Conservation (phyloP, 2,888 invertebrate species). For the Mythimna albipuncta region DNA sequence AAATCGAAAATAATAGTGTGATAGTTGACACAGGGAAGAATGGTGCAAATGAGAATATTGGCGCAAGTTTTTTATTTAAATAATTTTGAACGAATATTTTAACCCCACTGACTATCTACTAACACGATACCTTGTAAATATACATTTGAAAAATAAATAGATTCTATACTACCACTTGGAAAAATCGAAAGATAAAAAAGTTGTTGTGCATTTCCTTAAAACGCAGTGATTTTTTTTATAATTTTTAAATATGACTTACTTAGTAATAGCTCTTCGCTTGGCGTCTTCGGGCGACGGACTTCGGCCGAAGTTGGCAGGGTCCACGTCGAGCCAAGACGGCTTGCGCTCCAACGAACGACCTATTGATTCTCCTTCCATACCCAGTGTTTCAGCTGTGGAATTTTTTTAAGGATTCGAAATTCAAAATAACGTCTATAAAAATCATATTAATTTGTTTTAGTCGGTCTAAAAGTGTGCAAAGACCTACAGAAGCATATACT, state of each 20-base stretch:
- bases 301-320: slow-evolving; percentile 75
- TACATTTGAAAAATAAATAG: too few relatives aligned
- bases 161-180: too few relatives aligned
- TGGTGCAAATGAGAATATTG: too few relatives aligned
- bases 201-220: too few relatives aligned
- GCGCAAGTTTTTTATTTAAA: too few relatives aligned
- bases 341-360: slow-evolving; percentile 85
- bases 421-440: not conserved
- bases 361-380: slow-evolving; percentile 93
- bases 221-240: too few relatives aligned
- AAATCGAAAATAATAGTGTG: not conserved
- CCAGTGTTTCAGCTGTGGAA: slow-evolving; percentile 93
- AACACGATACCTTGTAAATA: too few relatives aligned
- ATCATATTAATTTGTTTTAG: not conserved
- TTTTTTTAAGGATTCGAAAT: not conserved
- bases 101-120: too few relatives aligned
- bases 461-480: too few relatives aligned
- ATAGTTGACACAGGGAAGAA: too few relatives aligned
- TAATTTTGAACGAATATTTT: too few relatives aligned
- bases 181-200: too few relatives aligned
- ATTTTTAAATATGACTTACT: slow-evolving; percentile 69
- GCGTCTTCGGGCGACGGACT: slow-evolving; percentile 90
- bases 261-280: slow-evolving; percentile 80
- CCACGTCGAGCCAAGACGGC: slow-evolving; percentile 88
- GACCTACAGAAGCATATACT: not conserved